phyloP scores from a whole-genome alignment of 2,888 invertebrate genomes.

The Phyllotreta striolata region DNA sequence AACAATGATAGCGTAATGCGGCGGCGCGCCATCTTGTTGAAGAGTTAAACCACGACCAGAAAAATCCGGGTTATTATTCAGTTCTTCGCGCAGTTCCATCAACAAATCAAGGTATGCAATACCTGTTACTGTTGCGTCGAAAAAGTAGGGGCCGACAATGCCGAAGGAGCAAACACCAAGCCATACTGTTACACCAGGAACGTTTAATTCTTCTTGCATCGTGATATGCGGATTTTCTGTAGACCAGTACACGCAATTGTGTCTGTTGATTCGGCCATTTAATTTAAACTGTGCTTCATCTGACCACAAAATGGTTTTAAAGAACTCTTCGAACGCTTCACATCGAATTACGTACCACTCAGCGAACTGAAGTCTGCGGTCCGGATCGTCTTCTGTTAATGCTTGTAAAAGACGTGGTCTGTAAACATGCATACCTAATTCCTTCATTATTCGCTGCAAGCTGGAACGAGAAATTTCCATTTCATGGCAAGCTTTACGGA shows the following conservation, averaged over 20 bases:
- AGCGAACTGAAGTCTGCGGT: constrained; percentile 39
- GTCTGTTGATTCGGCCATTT: constrained; percentile 46
- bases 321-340: constrained; percentile 32
- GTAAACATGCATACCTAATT: constrained; percentile 18
- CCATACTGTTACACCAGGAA: constrained; percentile 44
- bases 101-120: too few species aligned
- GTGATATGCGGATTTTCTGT: constrained; percentile 25
- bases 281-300: constrained; percentile 40
- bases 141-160: constrained; percentile 44
- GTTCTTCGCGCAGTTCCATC: neutral
- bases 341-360: constrained; percentile 37
- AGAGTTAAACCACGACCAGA: constrained; percentile 3
- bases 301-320: too few species aligned
- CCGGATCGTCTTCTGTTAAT: neutral
- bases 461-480: too few species aligned
- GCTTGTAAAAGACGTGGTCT: constrained; percentile 40
- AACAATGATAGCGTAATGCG: constrained; percentile 30
- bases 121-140: neutral
- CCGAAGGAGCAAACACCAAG: constrained; percentile 40
- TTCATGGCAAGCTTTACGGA: too few species aligned
- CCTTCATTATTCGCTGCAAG: too few species aligned
- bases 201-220: constrained; percentile 38
- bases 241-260: constrained; percentile 46
- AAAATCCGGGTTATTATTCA: constrained; percentile 21
- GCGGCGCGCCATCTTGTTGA: constrained; percentile 38